phyloP scores from a whole-genome alignment of 1,140 invertebrate species.

The Apocrypta bakeri region DNA sequence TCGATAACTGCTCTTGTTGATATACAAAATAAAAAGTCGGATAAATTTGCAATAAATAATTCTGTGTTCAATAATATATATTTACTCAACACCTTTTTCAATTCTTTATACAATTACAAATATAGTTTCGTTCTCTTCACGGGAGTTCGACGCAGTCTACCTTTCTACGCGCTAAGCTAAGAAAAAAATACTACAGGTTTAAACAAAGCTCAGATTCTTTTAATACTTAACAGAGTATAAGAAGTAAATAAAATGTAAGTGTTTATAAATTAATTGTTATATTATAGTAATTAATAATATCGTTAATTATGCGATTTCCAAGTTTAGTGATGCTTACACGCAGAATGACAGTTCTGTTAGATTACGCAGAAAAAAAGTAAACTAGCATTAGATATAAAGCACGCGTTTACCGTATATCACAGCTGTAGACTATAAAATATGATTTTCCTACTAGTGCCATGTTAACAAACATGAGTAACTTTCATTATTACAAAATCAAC shows the following conservation, averaged over 20 bases:
- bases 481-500: conserved; percentile 17
- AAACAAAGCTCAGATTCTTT: conserved; percentile 6
- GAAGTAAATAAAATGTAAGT: background rate
- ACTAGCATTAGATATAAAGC: conserved; percentile 44
- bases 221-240: conserved; percentile 12
- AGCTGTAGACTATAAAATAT: conserved; percentile 47
- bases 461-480: conserved; percentile 26
- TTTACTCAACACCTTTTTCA: background rate
- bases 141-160: background rate
- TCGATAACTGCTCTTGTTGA: conserved; percentile 24
- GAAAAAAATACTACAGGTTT: conserved; percentile 25
- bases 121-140: conserved; percentile 22
- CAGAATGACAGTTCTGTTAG: conserved; percentile 11
- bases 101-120: conserved; percentile 30
- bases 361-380: conserved; percentile 32
- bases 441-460: conserved; percentile 37
- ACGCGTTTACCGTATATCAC: conserved; percentile 44
- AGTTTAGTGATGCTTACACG: background rate
- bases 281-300: conserved; percentile 13
- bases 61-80: conserved; percentile 12
- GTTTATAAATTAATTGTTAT: conserved; percentile 22
- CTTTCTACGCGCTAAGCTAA: background rate
- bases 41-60: conserved; percentile 41
- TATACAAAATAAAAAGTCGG: conserved; percentile 40
- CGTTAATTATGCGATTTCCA: background rate